Conservation (phyloP, 2,113 vertebrate species). For the Apeltes quadracus region DNA sequence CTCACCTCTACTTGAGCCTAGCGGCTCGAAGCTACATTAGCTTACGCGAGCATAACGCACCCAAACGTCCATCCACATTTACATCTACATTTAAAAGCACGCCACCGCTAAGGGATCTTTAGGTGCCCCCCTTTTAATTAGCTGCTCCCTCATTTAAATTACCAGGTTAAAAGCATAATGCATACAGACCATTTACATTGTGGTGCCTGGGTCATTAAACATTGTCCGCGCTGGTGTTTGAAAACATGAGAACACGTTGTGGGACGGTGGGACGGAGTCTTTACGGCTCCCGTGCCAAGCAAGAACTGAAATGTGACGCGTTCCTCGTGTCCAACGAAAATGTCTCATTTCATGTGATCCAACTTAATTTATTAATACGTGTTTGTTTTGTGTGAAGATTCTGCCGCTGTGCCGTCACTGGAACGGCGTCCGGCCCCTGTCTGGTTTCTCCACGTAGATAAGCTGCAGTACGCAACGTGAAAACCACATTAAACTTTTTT, state of each 20-base stretch:
- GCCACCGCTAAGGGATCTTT: slow-evolving; percentile 12
- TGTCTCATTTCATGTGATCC: slow-evolving; percentile 53
- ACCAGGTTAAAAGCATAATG: neutral
- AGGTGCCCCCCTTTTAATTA: neutral
- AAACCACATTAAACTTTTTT: slow-evolving; percentile 10
- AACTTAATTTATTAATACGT: slow-evolving; percentile 75
- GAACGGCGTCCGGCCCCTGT: slow-evolving; percentile 11
- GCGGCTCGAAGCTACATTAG: neutral
- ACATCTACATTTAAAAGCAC: too few relatives aligned
- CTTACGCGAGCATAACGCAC: neutral
- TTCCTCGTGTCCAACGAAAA: slow-evolving; percentile 51
- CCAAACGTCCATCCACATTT: too few relatives aligned
- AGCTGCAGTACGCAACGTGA: slow-evolving; percentile 25
- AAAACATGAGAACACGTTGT: slow-evolving; percentile 9
- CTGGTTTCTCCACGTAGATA: slow-evolving; percentile 20
- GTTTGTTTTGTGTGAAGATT: slow-evolving; percentile 54
- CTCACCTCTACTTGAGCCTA: neutral
- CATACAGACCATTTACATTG: neutral
- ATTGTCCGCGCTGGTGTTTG: slow-evolving; percentile 29
- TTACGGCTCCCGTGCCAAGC: slow-evolving; percentile 61
- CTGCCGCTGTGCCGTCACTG: slow-evolving; percentile 54
- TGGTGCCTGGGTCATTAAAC: slow-evolving; percentile 18
- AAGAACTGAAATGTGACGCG: slow-evolving; percentile 47
- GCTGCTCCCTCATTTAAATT: neutral
- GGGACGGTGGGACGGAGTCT: slow-evolving; percentile 39